These are phyloP conservation scores for Drosophila stalkeri DNA, from an alignment of 2,888 invertebrate genomes.

Conservation along the genomic window DNA sequence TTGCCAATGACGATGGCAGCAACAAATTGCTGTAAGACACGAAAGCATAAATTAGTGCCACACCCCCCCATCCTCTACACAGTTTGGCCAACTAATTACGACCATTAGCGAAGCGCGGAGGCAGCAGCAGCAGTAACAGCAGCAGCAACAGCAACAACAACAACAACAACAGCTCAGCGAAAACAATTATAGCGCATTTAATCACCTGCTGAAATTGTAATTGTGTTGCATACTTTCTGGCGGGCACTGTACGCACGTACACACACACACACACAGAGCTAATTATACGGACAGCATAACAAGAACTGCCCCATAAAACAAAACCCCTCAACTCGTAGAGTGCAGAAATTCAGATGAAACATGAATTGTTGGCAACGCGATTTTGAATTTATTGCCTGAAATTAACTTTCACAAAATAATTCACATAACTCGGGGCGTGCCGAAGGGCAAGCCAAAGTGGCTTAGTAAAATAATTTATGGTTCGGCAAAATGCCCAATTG, in stretches of 20 bases:
- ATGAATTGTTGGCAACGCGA: slow-evolving; percentile 67
- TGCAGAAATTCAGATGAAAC: slow-evolving; percentile 26
- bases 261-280: slow-evolving; percentile 36
- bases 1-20: slow-evolving; percentile 54
- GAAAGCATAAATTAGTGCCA: slow-evolving; percentile 70
- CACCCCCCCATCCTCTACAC: neutral
- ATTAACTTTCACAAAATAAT: slow-evolving; percentile 80
- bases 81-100: slow-evolving; percentile 74
- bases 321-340: slow-evolving; percentile 21
- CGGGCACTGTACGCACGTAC: slow-evolving; percentile 12
- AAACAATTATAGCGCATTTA: slow-evolving; percentile 84
- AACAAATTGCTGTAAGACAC: slow-evolving; percentile 66
- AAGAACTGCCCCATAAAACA: slow-evolving; percentile 37
- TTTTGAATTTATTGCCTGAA: slow-evolving; percentile 79
- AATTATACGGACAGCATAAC: slow-evolving; percentile 50
- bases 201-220: slow-evolving; percentile 84
- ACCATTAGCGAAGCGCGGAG: slow-evolving; percentile 63
- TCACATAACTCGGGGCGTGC: slow-evolving; percentile 75
- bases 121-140: neutral
- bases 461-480: slow-evolving; percentile 80
- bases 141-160: slow-evolving; percentile 29
- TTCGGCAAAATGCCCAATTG: slow-evolving; percentile 71
- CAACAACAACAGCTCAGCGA: slow-evolving; percentile 60
- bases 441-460: slow-evolving; percentile 72
- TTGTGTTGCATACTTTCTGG: slow-evolving; percentile 79